Evolutionary conservation across 2,797 vertebrate species (phyloP), one percentile per base, ranked within the genome.

Genomic region (Sciurus carolinensis): DNA sequence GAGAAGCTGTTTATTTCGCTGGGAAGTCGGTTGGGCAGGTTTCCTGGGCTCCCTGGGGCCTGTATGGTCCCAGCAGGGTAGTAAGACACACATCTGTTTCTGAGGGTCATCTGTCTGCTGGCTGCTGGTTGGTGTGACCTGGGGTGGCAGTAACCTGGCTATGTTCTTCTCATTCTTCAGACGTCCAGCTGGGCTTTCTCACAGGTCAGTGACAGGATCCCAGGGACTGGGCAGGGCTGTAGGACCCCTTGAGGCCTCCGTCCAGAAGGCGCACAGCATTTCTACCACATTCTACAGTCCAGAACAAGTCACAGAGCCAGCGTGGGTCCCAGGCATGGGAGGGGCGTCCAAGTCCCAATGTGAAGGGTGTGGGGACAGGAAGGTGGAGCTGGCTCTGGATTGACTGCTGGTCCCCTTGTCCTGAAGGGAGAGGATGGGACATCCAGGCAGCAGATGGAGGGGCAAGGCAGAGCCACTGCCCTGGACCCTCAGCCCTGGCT

Each of bases 71-170:
- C 57, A 59, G 57, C 36, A 44, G 79, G 52, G 28, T 52, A 24
- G 59, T 36, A 30, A 76, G 26, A 59, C 52, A 28, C 33, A 28
- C 33, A 5, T 11, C 33, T 57, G 47, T 3, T 2, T 33, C 7
- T 9, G 12, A 1, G n/a, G 59, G 26, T 33, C 8, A 1, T 7
- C 3, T 7, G 5, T 6, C 30, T 42, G 18, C 28, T 4, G 0
- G 66, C 57, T 59, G 1, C 7, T 28, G 33, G 67, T 14, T 66
- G 44, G 13, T 57, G 47, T 1, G 0, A 14, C 39, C 2, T 0
- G 17, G 12, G 72, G 24, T 18, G 10, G 28, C 26, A 28, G 50
- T 42, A 10, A 33, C 24, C 4, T 6, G 62, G 1, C 28, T 62
- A 1, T 0, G 0, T 26, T 24, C 54, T 11, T 71, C 17, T 66